Conservation (phyloP, 2,888 invertebrate species). For the Nomada hirtipes region DNA sequence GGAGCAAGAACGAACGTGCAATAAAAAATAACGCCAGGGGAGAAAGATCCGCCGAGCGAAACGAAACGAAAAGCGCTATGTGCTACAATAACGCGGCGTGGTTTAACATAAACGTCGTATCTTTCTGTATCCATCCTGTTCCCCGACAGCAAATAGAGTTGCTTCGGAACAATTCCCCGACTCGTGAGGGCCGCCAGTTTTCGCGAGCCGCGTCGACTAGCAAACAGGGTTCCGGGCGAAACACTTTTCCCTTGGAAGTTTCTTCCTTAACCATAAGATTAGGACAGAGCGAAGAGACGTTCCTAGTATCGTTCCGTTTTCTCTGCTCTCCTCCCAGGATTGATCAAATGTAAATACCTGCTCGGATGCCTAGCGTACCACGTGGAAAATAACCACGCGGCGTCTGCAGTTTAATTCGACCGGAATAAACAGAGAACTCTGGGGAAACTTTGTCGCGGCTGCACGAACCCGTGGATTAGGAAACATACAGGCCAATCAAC, state of each 20-base stretch:
- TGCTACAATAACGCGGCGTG: conserved; percentile 16
- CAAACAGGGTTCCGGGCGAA: conserved; percentile 36
- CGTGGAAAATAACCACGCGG: conserved; percentile 38
- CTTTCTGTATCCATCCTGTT: conserved; percentile 21
- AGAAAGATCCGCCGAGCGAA: not conserved
- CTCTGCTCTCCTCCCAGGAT: not conserved
- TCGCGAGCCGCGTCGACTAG: not conserved
- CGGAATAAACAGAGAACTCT: conserved; percentile 37
- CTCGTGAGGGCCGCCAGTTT: conserved; percentile 11
- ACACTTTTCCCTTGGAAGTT: conserved; percentile 34
- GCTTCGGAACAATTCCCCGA: conserved; percentile 39
- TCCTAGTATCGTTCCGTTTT: not conserved
- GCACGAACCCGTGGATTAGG: conserved; percentile 1
- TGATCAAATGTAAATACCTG: conserved; percentile 55
- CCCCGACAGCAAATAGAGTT: conserved; percentile 43
- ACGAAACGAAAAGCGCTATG: conserved; percentile 17
- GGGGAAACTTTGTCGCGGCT: conserved; percentile 16
- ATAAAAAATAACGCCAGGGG: not conserved
- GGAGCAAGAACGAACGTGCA: not conserved
- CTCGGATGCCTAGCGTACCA: not conserved
- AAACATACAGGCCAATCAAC: conserved; percentile 17
- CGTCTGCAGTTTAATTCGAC: conserved; percentile 29
- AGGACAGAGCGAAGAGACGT: not conserved
- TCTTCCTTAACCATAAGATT: not conserved
- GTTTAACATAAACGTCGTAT: conserved; percentile 46